These are phyloP conservation scores for Apolygus lucorum DNA, from an alignment of 1,140 invertebrate species.

Conservation along the genomic window DNA sequence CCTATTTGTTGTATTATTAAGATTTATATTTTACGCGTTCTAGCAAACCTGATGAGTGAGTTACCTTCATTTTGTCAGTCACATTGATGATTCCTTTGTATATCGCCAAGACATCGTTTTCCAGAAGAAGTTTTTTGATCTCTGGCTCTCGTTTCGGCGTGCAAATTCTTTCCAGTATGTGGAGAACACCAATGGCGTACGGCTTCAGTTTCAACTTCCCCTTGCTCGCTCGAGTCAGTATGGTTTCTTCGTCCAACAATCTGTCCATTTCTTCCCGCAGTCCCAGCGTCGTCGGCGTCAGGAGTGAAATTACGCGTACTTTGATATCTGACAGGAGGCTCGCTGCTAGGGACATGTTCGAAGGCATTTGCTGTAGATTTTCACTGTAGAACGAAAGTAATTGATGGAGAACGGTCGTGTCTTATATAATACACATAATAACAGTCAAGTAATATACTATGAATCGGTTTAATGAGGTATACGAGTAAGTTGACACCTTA, in stretches of 20 bases:
- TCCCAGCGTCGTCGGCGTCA: neutral
- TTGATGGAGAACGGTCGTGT: no score
- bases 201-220: neutral
- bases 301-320: neutral
- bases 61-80: constrained; percentile 3
- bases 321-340: neutral
- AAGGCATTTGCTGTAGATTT: neutral
- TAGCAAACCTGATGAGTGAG: neutral
- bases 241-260: neutral
- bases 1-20: no score
- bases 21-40: no score
- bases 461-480: no score
- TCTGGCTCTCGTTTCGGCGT: neutral
- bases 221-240: neutral
- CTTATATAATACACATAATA: no score
- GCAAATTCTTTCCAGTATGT: neutral
- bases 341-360: neutral
- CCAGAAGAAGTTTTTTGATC: neutral
- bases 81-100: neutral
- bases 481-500: no score
- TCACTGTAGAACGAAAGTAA: neutral
- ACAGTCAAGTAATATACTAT: no score
- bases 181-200: neutral
- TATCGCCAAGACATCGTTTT: neutral
- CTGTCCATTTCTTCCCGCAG: neutral